Evolutionary conservation across 2,888 invertebrate species (phyloP), one percentile per base, ranked within the genome.

Genomic region (Drosophila fulvimacula): DNA sequence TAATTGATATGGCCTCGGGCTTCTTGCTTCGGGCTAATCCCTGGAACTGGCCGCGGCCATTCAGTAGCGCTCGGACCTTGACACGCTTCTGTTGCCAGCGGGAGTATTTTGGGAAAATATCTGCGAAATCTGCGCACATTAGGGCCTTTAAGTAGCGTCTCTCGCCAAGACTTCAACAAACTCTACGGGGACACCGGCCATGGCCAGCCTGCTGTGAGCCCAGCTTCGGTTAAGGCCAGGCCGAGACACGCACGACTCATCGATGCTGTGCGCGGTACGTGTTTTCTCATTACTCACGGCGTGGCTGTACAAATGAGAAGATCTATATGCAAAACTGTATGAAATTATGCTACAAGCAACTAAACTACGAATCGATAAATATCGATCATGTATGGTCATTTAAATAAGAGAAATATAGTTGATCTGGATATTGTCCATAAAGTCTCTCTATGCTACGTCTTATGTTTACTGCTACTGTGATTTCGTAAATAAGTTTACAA

Each of bases 71-170:
- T 19, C 60, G n/a, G 81, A 73, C 90, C 90, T 91, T 90, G 91
- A 88, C 90, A 90, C 87, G 90, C 91, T 91, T 89, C 91, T 79
- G 88, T 83, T 78, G 79, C 69, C 91, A 68, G 75, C 81, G 44
- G 78, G 87, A 61, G 52, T 82, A 17, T 59, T 41, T 70, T 63
- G 53, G 71, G 74, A 80, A 73, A 72, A 71, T 34, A 68, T 72
- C 27, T 63, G 69, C 68, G 52, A 69, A 70, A 71, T 61, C 63
- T 64, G 70, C 57, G 56, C 55, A 68, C 71, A 65, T 86, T 81
- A 89, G 76, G 69, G 82, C 82, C 86, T 77, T 78, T 86, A 83
- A 91, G 89, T 90, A 90, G 89, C 81, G 58, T 78, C 78, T 70
- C 42, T 51, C 34, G 58, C 70, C 63, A 52, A 61, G 62, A 83